Evolutionary conservation across 2,797 vertebrate species (phyloP).

Genomic region (Gadopsis marmoratus): DNA sequence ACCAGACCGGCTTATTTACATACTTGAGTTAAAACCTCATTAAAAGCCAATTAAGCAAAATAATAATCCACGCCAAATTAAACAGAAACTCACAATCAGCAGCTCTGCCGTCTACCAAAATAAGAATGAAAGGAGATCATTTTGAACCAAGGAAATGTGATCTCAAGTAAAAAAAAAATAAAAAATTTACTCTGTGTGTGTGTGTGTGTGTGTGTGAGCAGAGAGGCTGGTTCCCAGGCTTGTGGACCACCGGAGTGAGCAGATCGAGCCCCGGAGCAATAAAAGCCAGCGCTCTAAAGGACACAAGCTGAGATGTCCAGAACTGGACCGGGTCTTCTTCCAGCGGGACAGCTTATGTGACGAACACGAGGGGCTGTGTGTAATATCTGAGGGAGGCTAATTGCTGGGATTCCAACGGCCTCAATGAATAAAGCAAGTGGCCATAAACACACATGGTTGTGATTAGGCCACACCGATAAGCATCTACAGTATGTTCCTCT

Average conservation of each 20-base stretch:
- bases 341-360: constrained; percentile 80
- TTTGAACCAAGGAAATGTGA: constrained; percentile 74
- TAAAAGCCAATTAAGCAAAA: constrained; percentile 82
- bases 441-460: constrained; percentile 86
- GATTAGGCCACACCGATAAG: constrained; percentile 86
- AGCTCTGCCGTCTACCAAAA: constrained; percentile 66
- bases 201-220: constrained; percentile 45
- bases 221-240: constrained; percentile 68
- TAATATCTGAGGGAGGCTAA: constrained; percentile 83
- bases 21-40: constrained; percentile 75
- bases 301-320: constrained; percentile 52
- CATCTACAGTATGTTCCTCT: constrained; percentile 70
- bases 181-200: no score
- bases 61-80: constrained; percentile 77
- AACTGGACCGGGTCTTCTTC: constrained; percentile 72
- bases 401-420: constrained; percentile 86
- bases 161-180: constrained; percentile 30
- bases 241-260: constrained; percentile 62
- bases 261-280: constrained; percentile 63
- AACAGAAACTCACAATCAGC: constrained; percentile 71
- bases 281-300: constrained; percentile 66
- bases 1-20: constrained; percentile 60
- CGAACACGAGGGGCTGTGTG: constrained; percentile 76
- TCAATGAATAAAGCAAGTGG: constrained; percentile 83
- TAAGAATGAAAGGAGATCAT: constrained; percentile 65